Percentiles rank a stretch among this genome's conserved stretches.
These are phyloP conservation scores for Neoaliturus tenellus DNA, from an alignment of 2,888 invertebrate genomes.

Conservation along the genomic window DNA sequence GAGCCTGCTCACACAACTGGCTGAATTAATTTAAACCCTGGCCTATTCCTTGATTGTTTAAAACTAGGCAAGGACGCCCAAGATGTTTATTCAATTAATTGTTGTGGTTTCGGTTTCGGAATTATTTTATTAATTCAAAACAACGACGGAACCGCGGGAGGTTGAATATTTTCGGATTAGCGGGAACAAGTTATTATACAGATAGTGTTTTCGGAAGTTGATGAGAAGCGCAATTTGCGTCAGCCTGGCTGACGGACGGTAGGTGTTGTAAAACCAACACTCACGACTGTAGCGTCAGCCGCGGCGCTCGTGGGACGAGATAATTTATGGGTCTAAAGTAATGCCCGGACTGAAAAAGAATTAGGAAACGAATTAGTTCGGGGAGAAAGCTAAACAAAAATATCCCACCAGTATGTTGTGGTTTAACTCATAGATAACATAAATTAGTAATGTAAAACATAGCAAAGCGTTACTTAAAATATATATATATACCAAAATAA, in stretches of 20 bases:
- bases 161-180: background rate
- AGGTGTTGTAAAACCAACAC: slow-evolving; percentile 8
- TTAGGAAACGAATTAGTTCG: too few relatives aligned
- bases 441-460: too few relatives aligned
- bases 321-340: background rate
- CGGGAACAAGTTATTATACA: background rate
- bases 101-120: background rate
- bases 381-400: too few relatives aligned
- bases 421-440: too few relatives aligned
- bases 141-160: background rate
- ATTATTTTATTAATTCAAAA: background rate
- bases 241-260: background rate
- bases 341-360: too few relatives aligned
- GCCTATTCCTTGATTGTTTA: background rate
- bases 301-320: background rate
- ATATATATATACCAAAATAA: too few relatives aligned
- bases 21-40: slow-evolving; percentile 28
- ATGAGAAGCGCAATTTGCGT: background rate
- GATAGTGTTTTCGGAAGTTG: background rate
- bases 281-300: background rate
- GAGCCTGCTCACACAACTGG: background rate
- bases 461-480: too few relatives aligned
- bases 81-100: slow-evolving; percentile 13
- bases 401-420: too few relatives aligned
- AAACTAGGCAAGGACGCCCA: background rate